Evolutionary conservation across 1,140 invertebrate genomes (phyloP).

Genomic region (Chrysomallon squamiferum): DNA sequence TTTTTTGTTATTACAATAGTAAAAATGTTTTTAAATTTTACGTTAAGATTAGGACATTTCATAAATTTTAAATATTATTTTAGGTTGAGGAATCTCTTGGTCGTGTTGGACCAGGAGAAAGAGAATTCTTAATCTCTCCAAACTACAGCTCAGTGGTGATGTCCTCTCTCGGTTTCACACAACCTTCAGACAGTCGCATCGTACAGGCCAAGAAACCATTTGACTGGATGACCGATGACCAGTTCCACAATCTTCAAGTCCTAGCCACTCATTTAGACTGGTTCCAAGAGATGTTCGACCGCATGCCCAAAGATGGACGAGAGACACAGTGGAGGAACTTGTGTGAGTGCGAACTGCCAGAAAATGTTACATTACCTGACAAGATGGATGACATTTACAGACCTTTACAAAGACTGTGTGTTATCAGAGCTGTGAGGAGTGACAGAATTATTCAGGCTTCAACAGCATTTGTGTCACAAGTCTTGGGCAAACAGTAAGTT

Average conservation of each 20-base stretch:
- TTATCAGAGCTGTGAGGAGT: conserved; percentile 57
- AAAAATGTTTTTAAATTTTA: too few species aligned
- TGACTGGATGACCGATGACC: conserved; percentile 65
- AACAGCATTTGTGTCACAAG: conserved; percentile 50
- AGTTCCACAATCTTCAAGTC: conserved; percentile 62
- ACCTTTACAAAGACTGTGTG: conserved; percentile 57
- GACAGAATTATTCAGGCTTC: conserved; percentile 59
- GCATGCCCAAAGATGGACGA: conserved; percentile 60
- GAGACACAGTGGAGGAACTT: conserved; percentile 62
- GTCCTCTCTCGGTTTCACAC: conserved; percentile 42
- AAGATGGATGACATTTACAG: conserved; percentile 58
- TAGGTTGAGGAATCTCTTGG: conserved; percentile 58
- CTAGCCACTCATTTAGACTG: conserved; percentile 33
- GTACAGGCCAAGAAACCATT: conserved; percentile 62
- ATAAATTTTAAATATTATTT: too few species aligned
- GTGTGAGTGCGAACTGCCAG: conserved; percentile 60
- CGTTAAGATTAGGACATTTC: too few species aligned
- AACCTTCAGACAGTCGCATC: conserved; percentile 43
- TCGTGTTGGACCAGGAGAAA: conserved; percentile 52
- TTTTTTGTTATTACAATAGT: too few species aligned
- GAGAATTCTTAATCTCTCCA: conserved; percentile 62
- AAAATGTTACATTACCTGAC: conserved; percentile 56
- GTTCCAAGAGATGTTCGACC: conserved; percentile 59
- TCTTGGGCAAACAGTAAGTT: conserved; percentile 61
- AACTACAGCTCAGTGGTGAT: conserved; percentile 56